These are phyloP conservation scores for Pampusana beccarii DNA, from an alignment of 2,113 vertebrate genomes.

Conservation along the genomic window DNA sequence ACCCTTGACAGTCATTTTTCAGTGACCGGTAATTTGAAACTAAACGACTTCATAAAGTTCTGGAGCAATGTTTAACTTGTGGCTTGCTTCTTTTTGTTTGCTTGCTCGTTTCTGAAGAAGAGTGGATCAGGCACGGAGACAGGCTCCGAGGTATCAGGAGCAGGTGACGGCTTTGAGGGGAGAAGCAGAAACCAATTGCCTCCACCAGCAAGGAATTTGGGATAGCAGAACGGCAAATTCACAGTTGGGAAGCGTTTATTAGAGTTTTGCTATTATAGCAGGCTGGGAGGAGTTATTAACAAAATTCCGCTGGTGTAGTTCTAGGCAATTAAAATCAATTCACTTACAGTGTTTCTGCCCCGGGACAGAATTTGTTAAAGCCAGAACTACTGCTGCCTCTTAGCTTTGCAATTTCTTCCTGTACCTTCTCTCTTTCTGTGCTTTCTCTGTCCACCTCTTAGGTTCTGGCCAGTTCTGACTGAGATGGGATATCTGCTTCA, in stretches of 20 bases:
- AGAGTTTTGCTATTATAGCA: not conserved
- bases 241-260: not conserved
- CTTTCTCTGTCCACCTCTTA: not conserved
- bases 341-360: not conserved
- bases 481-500: not conserved
- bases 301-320: not conserved
- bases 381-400: not conserved
- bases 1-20: not conserved
- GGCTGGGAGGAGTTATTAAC: not conserved
- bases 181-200: not conserved
- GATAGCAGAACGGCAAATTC: not conserved
- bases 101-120: not conserved
- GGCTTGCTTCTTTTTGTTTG: not conserved
- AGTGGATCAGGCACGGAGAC: not conserved
- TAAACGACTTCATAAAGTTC: not conserved
- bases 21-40: not conserved
- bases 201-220: not conserved
- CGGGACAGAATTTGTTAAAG: not conserved
- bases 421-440: not conserved
- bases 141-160: not conserved
- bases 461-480: not conserved
- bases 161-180: not conserved
- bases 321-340: not conserved
- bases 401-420: not conserved
- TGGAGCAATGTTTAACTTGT: not conserved